Conservation (phyloP, 1,140 invertebrate species). For the Hyles euphorbiae region DNA sequence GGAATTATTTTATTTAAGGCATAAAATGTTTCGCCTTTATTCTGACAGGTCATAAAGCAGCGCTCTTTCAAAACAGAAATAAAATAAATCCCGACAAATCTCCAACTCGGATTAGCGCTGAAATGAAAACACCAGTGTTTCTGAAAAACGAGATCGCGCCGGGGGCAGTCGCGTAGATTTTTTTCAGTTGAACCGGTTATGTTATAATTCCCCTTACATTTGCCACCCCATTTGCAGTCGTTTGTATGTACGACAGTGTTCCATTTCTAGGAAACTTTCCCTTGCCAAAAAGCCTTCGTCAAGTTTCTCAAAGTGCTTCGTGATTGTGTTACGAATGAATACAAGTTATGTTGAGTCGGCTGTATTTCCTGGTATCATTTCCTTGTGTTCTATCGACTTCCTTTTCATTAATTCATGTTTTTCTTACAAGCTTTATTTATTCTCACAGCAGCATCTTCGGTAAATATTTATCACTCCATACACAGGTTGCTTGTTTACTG, state of each 20-base stretch:
- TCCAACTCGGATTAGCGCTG: not conserved
- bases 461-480: no score
- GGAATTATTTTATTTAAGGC: no score
- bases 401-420: constrained; percentile 10
- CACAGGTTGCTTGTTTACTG: no score
- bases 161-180: constrained; percentile 4
- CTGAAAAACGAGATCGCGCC: no score
- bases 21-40: no score
- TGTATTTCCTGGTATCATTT: constrained; percentile 2
- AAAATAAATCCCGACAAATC: not conserved
- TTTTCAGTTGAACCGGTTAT: constrained; percentile 17
- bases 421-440: no score
- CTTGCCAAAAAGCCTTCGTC: constrained; percentile 62
- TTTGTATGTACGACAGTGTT: constrained; percentile 58
- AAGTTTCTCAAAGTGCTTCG: constrained; percentile 58
- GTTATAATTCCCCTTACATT: constrained; percentile 36
- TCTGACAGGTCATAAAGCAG: no score
- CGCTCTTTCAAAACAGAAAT: no score
- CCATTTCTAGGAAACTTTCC: constrained; percentile 51
- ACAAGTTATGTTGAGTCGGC: not conserved
- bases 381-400: constrained; percentile 22
- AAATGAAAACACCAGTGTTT: constrained; percentile 3
- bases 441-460: no score
- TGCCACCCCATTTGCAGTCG: constrained; percentile 43
- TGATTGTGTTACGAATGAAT: constrained; percentile 55